Percentiles rank a stretch among this genome's conserved stretches.
Conservation (phyloP, 1,140 invertebrate species). For the Battus philenor region DNA sequence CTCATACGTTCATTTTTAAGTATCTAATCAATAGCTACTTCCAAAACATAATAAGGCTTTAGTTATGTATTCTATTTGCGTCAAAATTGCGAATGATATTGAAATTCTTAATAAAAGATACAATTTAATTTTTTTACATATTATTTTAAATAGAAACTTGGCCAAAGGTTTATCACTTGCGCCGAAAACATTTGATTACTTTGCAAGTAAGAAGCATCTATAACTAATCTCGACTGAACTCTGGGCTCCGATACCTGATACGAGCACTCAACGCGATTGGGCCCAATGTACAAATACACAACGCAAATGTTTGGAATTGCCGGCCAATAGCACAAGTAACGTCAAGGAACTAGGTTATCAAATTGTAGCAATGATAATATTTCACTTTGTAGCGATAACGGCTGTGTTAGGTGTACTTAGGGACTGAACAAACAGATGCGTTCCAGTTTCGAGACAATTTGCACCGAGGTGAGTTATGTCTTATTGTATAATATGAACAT, state of each 20-base stretch:
- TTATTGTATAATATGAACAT: constrained; percentile 7
- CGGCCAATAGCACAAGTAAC: constrained; percentile 23
- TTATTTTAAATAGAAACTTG: neutral
- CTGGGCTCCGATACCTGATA: constrained; percentile 12
- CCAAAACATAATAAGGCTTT: neutral
- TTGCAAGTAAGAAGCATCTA: constrained; percentile 10
- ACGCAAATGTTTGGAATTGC: constrained; percentile 25
- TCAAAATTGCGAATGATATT: neutral
- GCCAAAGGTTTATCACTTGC: neutral
- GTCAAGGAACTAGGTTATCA: constrained; percentile 34
- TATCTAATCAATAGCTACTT: neutral
- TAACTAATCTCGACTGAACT: constrained; percentile 13
- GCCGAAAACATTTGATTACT: constrained; percentile 6
- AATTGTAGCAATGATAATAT: constrained; percentile 23
- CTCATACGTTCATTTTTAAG: neutral
- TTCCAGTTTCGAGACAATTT: constrained; percentile 14
- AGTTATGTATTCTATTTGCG: neutral
- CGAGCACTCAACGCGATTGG: constrained; percentile 16
- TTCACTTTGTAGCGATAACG: constrained; percentile 23
- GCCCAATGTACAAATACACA: constrained; percentile 15
- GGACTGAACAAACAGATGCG: constrained; percentile 15
- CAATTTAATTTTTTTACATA: neutral
- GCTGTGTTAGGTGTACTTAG: constrained; percentile 15
- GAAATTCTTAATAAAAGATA: neutral
- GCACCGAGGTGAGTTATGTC: constrained; percentile 13